A percentile compares a stretch with the other conserved stretches of the same genome.
Conservation (phyloP, 2,888 invertebrate species). For the Phania funesta region DNA sequence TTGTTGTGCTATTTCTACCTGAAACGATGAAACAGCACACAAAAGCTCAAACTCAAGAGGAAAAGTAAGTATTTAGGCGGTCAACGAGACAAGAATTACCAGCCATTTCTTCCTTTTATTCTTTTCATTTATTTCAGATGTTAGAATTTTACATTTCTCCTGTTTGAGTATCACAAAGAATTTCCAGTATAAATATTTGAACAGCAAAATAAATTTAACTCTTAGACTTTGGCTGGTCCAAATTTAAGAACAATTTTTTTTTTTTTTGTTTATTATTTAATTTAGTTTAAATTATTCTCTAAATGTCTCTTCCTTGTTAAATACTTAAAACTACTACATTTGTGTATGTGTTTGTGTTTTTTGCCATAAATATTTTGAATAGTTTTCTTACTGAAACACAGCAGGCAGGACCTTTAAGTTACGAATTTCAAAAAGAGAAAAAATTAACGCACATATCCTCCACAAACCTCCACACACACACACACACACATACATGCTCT, state of each 20-base stretch:
- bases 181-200: constrained; percentile 57
- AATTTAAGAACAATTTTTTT: constrained; percentile 66
- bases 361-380: constrained; percentile 9
- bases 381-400: constrained; percentile 53
- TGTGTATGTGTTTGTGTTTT: not conserved
- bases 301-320: constrained; percentile 2
- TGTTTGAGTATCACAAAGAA: constrained; percentile 38
- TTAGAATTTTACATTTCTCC: constrained; percentile 46
- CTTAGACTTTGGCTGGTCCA: constrained; percentile 78
- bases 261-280: constrained; percentile 7
- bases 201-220: constrained; percentile 42
- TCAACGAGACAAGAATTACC: not conserved
- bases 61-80: constrained; percentile 69
- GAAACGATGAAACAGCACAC: constrained; percentile 83
- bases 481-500: not conserved
- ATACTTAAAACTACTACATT: constrained; percentile 29
- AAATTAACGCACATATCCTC: constrained; percentile 26
- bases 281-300: constrained; percentile 29
- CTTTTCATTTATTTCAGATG: constrained; percentile 63
- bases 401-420: constrained; percentile 77
- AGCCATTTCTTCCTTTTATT: not conserved
- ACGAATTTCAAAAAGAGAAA: constrained; percentile 36
- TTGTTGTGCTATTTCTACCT: constrained; percentile 87
- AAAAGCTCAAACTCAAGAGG: constrained; percentile 71
- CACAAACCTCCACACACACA: not conserved